phyloP scores from a whole-genome alignment of 2,113 vertebrate genomes.

The Apteryx owenii region DNA sequence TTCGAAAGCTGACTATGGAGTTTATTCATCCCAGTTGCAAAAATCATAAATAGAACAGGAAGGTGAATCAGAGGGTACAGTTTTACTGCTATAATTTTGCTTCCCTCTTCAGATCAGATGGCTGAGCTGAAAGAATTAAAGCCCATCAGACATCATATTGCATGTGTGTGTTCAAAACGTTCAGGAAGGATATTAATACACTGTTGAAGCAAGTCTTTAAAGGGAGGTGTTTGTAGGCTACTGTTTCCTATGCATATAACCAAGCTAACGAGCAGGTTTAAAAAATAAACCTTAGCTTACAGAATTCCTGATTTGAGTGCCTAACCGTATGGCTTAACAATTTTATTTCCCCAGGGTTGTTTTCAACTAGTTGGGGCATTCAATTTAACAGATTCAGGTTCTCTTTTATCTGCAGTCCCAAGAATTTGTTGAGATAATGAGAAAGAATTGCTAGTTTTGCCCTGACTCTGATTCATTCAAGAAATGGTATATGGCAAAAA shows the following conservation, averaged over 20 bases:
- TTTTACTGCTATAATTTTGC: conserved; percentile 50
- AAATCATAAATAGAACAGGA: conserved; percentile 70
- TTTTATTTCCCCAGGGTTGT: background rate
- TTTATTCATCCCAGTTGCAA: conserved; percentile 57
- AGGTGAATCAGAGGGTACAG: conserved; percentile 66
- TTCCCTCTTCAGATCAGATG: conserved; percentile 57
- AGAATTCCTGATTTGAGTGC: background rate
- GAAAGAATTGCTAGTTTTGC: background rate
- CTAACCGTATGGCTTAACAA: background rate
- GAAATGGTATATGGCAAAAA: background rate
- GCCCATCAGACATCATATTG: background rate
- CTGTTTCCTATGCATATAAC: background rate
- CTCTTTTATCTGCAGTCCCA: background rate
- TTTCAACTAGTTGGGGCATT: background rate
- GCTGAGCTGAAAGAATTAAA: conserved; percentile 43
- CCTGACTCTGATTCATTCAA: conserved; percentile 8
- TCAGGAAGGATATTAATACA: background rate
- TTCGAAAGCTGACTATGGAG: conserved; percentile 31
- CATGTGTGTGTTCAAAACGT: background rate
- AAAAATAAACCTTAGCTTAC: background rate
- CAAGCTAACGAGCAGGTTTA: background rate
- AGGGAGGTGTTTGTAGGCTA: background rate
- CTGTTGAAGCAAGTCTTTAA: background rate
- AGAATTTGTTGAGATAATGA: background rate
- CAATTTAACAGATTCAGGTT: background rate